Percentiles rank a stretch among this genome's conserved stretches.
phyloP scores from a whole-genome alignment of 1,140 invertebrate species.

The Bemisia tabaci region DNA sequence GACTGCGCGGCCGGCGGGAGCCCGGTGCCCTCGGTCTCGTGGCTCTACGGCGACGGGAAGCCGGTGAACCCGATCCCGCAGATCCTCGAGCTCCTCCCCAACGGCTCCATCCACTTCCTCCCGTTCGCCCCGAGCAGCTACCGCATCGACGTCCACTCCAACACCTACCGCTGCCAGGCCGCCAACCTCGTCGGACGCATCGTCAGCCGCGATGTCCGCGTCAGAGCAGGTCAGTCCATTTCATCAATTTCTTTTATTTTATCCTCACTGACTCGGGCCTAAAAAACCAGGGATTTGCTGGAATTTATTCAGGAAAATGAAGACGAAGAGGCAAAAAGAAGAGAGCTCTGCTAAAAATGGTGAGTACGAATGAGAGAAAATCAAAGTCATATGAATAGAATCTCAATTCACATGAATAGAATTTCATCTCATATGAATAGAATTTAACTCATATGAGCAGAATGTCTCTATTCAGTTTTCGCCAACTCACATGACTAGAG shows the following conservation, averaged over 20 bases:
- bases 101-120: slow-evolving; percentile 68
- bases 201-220: slow-evolving; percentile 66
- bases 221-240: slow-evolving; percentile 60
- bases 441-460: too few relatives aligned
- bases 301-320: too few relatives aligned
- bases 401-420: too few relatives aligned
- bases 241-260: too few relatives aligned
- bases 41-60: slow-evolving; percentile 43
- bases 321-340: not conserved
- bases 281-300: too few relatives aligned
- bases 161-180: slow-evolving; percentile 64
- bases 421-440: too few relatives aligned
- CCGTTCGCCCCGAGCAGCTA: slow-evolving; percentile 66
- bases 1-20: slow-evolving; percentile 50
- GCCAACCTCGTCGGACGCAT: slow-evolving; percentile 60
- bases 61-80: slow-evolving; percentile 37
- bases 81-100: slow-evolving; percentile 30
- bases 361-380: too few relatives aligned
- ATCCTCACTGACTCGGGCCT: too few relatives aligned
- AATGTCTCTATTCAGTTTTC: too few relatives aligned
- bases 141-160: slow-evolving; percentile 64
- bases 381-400: too few relatives aligned
- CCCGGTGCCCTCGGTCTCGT: slow-evolving; percentile 44
- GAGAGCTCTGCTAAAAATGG: not conserved
- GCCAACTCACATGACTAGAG: too few relatives aligned